Conservation (phyloP, 2,113 vertebrate species). For the Turnix velox region DNA sequence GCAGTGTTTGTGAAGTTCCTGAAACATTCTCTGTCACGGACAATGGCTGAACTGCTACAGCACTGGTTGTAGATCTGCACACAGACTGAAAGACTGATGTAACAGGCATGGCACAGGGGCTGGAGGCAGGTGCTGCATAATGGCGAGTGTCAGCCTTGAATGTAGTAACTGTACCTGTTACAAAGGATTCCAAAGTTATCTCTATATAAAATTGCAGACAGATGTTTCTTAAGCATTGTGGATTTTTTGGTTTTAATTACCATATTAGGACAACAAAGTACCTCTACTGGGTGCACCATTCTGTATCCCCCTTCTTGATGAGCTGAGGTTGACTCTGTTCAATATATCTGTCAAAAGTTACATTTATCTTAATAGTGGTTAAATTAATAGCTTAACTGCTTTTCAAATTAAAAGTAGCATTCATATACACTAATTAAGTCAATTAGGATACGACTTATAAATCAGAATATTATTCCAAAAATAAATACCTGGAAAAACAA, state of each 20-base stretch:
- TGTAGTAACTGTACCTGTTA: conserved; percentile 68
- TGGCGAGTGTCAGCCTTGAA: conserved; percentile 72
- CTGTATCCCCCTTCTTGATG: conserved; percentile 73
- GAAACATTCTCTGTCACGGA: conserved; percentile 67
- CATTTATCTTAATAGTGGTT: conserved; percentile 46
- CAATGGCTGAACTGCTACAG: conserved; percentile 66
- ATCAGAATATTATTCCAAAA: background rate
- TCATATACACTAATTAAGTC: background rate
- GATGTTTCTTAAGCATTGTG: conserved; percentile 5
- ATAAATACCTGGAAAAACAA: background rate
- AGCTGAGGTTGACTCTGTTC: conserved; percentile 76
- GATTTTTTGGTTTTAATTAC: conserved; percentile 47
- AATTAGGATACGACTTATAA: background rate
- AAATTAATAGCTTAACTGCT: conserved; percentile 1
- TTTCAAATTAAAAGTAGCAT: conserved; percentile 26
- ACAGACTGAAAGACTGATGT: conserved; percentile 66
- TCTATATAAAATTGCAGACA: background rate
- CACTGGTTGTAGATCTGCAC: conserved; percentile 60
- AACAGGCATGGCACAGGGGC: conserved; percentile 45
- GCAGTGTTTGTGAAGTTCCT: conserved; percentile 40
- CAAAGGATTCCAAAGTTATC: conserved; percentile 62
- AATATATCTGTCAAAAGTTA: conserved; percentile 79
- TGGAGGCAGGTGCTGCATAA: conserved; percentile 60
- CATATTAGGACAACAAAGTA: conserved; percentile 66
- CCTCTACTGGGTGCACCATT: conserved; percentile 79